Conservation (phyloP, 2,797 vertebrate species). For the Botia kubotai region DNA sequence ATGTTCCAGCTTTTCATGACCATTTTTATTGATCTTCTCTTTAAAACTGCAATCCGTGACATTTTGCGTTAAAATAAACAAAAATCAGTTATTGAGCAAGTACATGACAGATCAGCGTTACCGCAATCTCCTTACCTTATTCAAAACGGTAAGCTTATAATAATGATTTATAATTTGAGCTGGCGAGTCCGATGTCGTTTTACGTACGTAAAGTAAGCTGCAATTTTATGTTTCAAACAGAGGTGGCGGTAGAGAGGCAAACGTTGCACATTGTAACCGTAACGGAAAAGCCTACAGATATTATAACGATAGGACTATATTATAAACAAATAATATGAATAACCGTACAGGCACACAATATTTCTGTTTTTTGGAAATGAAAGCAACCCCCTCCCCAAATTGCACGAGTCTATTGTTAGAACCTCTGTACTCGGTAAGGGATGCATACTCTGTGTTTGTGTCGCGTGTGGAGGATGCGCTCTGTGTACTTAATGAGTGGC, state of each 20-base stretch:
- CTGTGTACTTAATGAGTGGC: conserved; percentile 68
- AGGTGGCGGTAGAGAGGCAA: too few species aligned
- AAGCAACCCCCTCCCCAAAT: conserved; percentile 51
- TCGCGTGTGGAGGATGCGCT: conserved; percentile 52
- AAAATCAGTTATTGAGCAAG: too few species aligned
- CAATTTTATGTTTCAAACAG: too few species aligned
- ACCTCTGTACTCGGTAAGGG: neutral
- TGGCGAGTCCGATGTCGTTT: too few species aligned
- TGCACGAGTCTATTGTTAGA: conserved; percentile 55
- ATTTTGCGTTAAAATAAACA: too few species aligned
- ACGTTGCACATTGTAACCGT: neutral
- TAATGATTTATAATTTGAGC: too few species aligned
- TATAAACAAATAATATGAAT: neutral
- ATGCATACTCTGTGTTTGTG: conserved; percentile 3
- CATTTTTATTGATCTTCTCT: neutral
- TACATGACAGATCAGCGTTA: too few species aligned
- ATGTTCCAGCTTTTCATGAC: neutral
- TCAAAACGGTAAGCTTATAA: too few species aligned
- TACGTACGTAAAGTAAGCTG: too few species aligned
- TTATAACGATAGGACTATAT: neutral
- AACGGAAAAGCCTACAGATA: neutral
- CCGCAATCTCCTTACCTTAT: too few species aligned
- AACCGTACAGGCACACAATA: neutral
- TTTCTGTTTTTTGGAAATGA: neutral
- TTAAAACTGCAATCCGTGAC: neutral